Base-by-base conservation (phyloP, 2,797 vertebrate species). In the Melanogrammus aeglefinus region DNA sequence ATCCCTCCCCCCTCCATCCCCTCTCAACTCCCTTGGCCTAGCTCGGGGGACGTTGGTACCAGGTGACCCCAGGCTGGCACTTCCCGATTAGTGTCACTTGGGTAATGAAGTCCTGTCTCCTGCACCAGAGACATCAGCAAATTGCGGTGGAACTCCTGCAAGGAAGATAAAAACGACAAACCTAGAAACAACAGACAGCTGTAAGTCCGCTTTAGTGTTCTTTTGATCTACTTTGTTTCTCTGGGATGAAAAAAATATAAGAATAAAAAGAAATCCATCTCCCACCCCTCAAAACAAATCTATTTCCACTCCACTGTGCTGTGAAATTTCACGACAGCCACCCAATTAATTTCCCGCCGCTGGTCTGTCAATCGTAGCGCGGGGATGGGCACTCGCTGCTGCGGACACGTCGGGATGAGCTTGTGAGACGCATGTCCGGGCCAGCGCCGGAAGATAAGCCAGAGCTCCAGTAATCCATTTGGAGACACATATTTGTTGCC, bases 271-370 rank as follows among this genome's bases (percentile, higher is more conserved):
- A 18, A 76, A 77, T 76, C 14, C 38, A 18, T 57, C 16, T 57
- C 51, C 51, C 51, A 57, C 7, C 51, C 75, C 36, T 14, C 57
- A 72, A 31, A 74, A 57, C 39, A 82, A 80, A 66, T 77, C 80
- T 73, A 47, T 78, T 73, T 77, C 79, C 35, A 76, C 71, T 80
- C 77, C 73, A 74, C 63, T 80, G 76, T 77, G 76, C 80, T 80
- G 83, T 82, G 78, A 85, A 79, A 83, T 85, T 79, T 75, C 77
- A 63, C 76, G 77, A 78, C 75, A 83, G 83, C 79, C 74, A 83
- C 76, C 74, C 80, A 82, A 86, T 84, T 84, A 76, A 27, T 86
- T 79, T 74, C 57, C 72, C 74, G 78, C 70, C 81, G 72, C 82
- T 57, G 79, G 79, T 76, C 73, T 84, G 86, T 78, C 81, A 76